These are phyloP conservation scores for Ctenosaura bakeri DNA, from an alignment of 2,797 vertebrate species.

Conservation along the genomic window DNA sequence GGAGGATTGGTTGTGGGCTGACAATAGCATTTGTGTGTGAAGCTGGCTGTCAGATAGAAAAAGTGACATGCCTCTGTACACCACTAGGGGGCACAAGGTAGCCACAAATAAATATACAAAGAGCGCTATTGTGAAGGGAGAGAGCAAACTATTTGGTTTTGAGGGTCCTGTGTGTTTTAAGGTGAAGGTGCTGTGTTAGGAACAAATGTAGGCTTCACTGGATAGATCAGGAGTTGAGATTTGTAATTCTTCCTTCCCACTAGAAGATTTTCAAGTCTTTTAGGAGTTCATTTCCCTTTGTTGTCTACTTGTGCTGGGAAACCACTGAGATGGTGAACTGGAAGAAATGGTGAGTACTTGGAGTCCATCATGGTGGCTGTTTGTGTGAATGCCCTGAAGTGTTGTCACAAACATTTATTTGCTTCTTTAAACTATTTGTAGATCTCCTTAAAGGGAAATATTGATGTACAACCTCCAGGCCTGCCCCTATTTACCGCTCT, in stretches of 20 bases:
- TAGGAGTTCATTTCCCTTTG: neutral
- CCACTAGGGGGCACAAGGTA: conserved; percentile 80
- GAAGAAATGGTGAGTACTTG: neutral
- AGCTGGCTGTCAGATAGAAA: conserved; percentile 69
- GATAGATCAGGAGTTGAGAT: conserved; percentile 16
- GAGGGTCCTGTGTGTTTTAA: neutral
- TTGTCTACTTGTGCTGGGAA: neutral
- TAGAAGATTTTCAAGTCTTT: neutral
- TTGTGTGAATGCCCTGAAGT: neutral
- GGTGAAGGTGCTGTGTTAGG: neutral
- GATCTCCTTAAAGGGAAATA: neutral
- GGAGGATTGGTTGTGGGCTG: conserved; percentile 71
- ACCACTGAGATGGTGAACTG: neutral
- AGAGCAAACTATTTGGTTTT: neutral
- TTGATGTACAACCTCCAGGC: no score
- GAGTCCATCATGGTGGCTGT: no score
- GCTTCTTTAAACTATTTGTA: neutral
- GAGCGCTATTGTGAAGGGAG: neutral
- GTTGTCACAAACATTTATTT: neutral
- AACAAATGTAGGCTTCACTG: neutral
- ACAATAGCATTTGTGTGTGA: conserved; percentile 73
- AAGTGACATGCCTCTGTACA: conserved; percentile 35
- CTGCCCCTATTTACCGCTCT: no score
- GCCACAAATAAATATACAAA: conserved; percentile 62
- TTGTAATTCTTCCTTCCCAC: neutral